Evolutionary conservation across 1,140 invertebrate genomes (phyloP).

Genomic region (Euura saliciscinereae): DNA sequence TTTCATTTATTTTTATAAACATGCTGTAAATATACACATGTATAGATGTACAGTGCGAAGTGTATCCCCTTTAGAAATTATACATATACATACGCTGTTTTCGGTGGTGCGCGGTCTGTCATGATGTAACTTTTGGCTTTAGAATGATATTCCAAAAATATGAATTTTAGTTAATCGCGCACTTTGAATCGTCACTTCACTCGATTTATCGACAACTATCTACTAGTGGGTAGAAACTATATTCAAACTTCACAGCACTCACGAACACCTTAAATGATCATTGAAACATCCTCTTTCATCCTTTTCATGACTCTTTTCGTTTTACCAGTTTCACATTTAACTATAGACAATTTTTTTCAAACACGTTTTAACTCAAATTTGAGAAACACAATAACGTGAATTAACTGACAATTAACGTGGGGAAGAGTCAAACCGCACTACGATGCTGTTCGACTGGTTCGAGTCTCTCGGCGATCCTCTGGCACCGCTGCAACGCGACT

Average conservation of each 20-base stretch:
- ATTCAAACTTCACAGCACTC: not conserved
- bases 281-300: no score
- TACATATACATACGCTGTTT: conserved; percentile 34
- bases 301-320: no score
- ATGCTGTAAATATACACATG: not conserved
- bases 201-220: no score
- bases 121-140: conserved; percentile 29
- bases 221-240: not conserved
- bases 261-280: no score
- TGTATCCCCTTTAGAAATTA: not conserved
- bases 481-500: conserved; percentile 36
- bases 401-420: no score
- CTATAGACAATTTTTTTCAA: no score
- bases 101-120: conserved; percentile 31
- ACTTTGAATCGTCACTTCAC: no score
- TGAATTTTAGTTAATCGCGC: no score
- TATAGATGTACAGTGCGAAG: not conserved
- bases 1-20: not conserved
- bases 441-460: not conserved
- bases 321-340: no score
- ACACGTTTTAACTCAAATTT: no score
- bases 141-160: not conserved
- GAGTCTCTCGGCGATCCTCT: conserved; percentile 20
- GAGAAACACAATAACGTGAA: no score
- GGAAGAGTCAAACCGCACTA: not conserved